Percentiles rank a stretch among this genome's conserved stretches.
phyloP scores from a whole-genome alignment of 1,140 invertebrate genomes.

The Maniola jurtina region DNA sequence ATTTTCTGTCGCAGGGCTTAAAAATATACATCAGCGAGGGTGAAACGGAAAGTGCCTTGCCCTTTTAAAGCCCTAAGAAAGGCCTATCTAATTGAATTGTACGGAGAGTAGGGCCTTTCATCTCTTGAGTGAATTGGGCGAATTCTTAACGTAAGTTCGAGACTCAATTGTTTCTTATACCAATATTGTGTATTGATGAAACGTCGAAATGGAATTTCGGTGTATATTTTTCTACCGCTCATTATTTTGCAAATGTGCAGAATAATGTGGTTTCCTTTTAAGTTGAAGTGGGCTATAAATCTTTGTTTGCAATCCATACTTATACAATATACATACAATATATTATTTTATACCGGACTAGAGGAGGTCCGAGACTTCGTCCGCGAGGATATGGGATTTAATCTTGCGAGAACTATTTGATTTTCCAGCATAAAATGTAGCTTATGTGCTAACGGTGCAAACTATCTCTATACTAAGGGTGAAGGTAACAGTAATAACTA shows the following conservation, averaged over 20 bases:
- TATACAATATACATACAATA: no score
- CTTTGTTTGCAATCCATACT: no score
- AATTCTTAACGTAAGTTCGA: constrained; percentile 11
- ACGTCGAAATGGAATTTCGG: neutral
- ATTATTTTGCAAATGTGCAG: neutral
- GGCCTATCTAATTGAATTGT: constrained; percentile 22
- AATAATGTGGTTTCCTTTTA: neutral
- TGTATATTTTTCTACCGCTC: neutral
- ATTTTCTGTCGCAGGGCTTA: neutral
- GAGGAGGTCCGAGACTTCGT: no score
- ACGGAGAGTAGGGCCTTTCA: constrained; percentile 14
- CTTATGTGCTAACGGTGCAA: no score
- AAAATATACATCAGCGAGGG: constrained; percentile 2
- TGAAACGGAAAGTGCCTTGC: constrained; percentile 1
- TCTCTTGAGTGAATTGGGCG: constrained; percentile 19
- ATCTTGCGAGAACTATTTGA: no score
- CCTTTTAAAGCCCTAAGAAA: constrained; percentile 14
- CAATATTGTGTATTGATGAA: constrained; percentile 12
- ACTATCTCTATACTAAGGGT: no score
- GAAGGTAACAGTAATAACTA: no score
- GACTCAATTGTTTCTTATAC: constrained; percentile 15
- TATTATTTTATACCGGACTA: no score
- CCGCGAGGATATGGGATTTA: no score
- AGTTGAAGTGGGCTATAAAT: no score
- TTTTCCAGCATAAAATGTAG: no score